Evolutionary conservation across 2,888 invertebrate species (phyloP).

Genomic region (Emmelina monodactyla): DNA sequence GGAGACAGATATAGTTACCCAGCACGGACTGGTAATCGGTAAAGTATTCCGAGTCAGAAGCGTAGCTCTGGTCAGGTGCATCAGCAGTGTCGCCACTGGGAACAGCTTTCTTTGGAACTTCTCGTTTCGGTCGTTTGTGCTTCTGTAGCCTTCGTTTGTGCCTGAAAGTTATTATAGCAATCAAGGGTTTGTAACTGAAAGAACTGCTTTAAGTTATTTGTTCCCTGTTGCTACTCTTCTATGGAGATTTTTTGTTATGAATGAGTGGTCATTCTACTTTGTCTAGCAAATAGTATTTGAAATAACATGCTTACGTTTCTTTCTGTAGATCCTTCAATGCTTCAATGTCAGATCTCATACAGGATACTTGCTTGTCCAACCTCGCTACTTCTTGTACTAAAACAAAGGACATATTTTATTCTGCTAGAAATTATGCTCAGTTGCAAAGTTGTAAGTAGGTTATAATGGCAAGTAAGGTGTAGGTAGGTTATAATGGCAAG

Average conservation of each 20-base stretch:
- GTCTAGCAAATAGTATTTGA: too few species aligned
- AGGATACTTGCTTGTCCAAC: constrained; percentile 45
- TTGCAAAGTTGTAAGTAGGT: too few species aligned
- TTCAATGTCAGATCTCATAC: constrained; percentile 50
- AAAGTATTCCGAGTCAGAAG: constrained; percentile 51
- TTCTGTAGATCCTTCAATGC: constrained; percentile 49
- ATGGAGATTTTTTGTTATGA: too few species aligned
- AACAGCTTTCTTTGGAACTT: constrained; percentile 16
- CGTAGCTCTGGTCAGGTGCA: constrained; percentile 32
- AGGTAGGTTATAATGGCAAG: too few species aligned
- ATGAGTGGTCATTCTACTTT: too few species aligned
- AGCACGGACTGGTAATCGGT: constrained; percentile 52
- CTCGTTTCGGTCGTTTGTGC: constrained; percentile 25
- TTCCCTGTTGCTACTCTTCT: too few species aligned
- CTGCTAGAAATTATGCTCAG: too few species aligned
- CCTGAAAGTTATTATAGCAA: too few species aligned
- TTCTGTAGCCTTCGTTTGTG: constrained; percentile 30
- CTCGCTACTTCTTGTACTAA: constrained; percentile 50
- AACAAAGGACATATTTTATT: too few species aligned
- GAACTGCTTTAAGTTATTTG: too few species aligned
- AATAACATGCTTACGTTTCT: constrained; percentile 36
- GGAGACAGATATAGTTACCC: constrained; percentile 24
- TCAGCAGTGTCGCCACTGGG: constrained; percentile 24
- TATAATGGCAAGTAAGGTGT: too few species aligned
- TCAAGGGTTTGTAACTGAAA: too few species aligned